Base-by-base conservation (phyloP, 2,888 invertebrate genomes). In the Eilema griseolum region DNA sequence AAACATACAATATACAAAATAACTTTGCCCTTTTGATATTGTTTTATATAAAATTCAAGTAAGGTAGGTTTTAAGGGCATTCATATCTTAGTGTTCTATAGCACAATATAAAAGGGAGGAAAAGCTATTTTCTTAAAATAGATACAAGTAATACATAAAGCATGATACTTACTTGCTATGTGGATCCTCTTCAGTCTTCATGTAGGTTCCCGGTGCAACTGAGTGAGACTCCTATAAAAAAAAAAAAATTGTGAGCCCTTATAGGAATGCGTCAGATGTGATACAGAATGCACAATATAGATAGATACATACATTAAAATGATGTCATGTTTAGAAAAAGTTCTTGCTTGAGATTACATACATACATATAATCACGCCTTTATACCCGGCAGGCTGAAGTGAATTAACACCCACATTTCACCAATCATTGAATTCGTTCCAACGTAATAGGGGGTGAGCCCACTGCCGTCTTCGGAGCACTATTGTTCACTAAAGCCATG, bases 101-200 rank as follows among this genome's bases (percentile, higher is more conserved):
- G 12, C 12, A 37, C 12, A 37, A 37, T 12, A 16, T 33, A 33
- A 8, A 33, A 3, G 37, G 5, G 26, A 60, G n/a, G n/a, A 20
- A 60, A 24, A 37, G 7, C 57, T 62, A 56, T 26, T 23, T 57
- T 52, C 12, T 28, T 65, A 28, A 37, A 23, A 56, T 63, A 61
- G 1, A 46, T 16, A 41, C 14, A 61, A 23, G n/a, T 28, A 14
- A 57, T 12, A 23, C 10, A 46, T 37, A 23, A 62, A 37, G 10
- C 20, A 60, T 23, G 28, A 59, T 71, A 81, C 82, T 79, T 33
- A 82, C 82, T 79, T 76, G 79, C 56, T 72, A 63, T 74, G 65
- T 31, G 65, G 8, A 24, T 75, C 75, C n/a, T 77, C 74, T 67
- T 73, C 70, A 56, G 60, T 28, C 41, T 24, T 71, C 46, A 67